A percentile compares a stretch with the other conserved stretches of the same genome.
Conservation (phyloP, 2,113 vertebrate species). For the Gallinago media region DNA sequence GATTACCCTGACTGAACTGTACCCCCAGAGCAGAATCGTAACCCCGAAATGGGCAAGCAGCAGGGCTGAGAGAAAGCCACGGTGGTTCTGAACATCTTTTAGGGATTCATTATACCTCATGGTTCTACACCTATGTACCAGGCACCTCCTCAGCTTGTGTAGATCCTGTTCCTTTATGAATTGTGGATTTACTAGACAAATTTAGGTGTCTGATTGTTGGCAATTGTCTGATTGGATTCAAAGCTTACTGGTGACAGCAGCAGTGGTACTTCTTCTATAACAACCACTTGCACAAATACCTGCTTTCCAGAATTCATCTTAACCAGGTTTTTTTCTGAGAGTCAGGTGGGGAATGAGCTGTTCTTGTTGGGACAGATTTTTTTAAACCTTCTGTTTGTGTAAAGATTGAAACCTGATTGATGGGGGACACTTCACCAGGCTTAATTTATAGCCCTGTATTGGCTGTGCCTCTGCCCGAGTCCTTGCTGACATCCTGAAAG, state of each 20-base stretch:
- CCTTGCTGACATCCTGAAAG: neutral
- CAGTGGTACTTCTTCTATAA: neutral
- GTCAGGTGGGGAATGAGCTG: neutral
- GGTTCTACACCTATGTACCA: rapidly evolving
- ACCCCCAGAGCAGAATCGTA: neutral
- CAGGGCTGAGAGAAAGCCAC: neutral
- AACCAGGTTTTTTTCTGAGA: neutral
- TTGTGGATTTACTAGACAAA: neutral
- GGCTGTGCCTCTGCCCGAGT: neutral
- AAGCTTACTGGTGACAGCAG: neutral
- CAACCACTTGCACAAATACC: neutral
- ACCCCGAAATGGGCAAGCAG: neutral
- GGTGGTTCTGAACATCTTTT: neutral
- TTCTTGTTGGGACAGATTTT: neutral
- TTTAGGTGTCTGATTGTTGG: neutral
- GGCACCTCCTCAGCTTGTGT: neutral
- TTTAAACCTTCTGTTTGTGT: neutral
- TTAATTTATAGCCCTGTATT: neutral
- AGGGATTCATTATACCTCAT: neutral
- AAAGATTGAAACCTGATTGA: neutral
- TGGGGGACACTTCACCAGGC: neutral
- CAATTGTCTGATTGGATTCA: neutral
- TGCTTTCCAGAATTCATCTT: neutral
- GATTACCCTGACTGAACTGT: neutral
- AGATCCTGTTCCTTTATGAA: neutral